Evolutionary conservation across 1,140 invertebrate genomes (phyloP), one percentile per base, ranked within the genome.

Genomic region (Brachionus sp.): DNA sequence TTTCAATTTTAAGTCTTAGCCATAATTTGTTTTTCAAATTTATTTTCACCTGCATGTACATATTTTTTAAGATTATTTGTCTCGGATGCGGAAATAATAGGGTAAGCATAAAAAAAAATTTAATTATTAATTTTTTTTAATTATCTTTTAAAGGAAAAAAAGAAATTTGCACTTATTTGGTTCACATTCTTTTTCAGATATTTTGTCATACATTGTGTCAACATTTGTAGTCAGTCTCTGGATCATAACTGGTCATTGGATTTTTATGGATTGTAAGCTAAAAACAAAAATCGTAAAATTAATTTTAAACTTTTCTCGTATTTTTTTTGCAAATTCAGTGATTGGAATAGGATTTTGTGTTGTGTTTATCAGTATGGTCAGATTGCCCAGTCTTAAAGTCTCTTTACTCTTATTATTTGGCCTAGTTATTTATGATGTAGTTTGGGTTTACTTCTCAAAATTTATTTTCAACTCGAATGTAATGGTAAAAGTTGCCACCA

Each of bases 391-490:
- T 89, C 91, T 98, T 66, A 98, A 98, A 90, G 96, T 98, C 84
- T 98, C 96, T 25, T 98, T 96, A 16, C 90, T 98, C 84, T 91
- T 98, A 78, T 91, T 98, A 84, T 96, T 95, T 62, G 96, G 95
- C 37, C 91, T 98, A 85, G 92, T 98, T 57, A 93, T 98, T 64
- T 98, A 98, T 88, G 96, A 98, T 90, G 95, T 98, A 37, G 97
- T 98, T 90, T 98, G 96, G 96, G 96, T 90, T 86, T 98, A 25
- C 98, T 98, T 98, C 90, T 97, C 95, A 5, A 96, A 95, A 0
- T 98, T 97, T 87, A 96, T 98, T 87, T 98, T 98, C 91, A 98
- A 95, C 90, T 95, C 96, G 86, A 98, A 98, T 88, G 95, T 98
- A 78, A 98, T 98, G 96, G 95, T 98, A 82, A 97, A 97, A 91